These are phyloP conservation scores for Hipposideros armiger DNA, from an alignment of 2,113 vertebrate genomes.

Conservation along the genomic window DNA sequence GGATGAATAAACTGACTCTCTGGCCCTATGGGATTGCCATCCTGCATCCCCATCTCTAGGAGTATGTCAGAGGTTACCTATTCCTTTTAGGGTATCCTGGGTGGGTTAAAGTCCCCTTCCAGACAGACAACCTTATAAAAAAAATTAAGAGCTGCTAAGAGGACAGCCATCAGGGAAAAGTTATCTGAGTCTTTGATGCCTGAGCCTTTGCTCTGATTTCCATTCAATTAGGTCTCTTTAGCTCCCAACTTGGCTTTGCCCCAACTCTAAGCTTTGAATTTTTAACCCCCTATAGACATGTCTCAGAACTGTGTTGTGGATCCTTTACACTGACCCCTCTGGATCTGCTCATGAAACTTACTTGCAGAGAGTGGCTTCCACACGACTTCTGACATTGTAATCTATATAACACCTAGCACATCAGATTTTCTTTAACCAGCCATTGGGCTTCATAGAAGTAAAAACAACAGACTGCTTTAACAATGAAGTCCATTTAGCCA, in stretches of 20 bases:
- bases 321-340: neutral
- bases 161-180: neutral
- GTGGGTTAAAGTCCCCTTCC: neutral
- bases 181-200: neutral
- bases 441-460: neutral
- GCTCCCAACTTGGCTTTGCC: neutral
- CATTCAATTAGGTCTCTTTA: neutral
- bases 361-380: conserved; percentile 20
- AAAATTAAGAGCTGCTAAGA: neutral
- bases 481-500: conserved; percentile 5
- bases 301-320: neutral
- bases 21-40: neutral
- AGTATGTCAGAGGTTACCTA: neutral
- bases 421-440: conserved; percentile 41
- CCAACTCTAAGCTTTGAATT: conserved; percentile 20
- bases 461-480: conserved; percentile 14
- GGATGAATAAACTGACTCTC: neutral
- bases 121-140: neutral
- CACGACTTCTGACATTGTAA: neutral
- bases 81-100: neutral
- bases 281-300: neutral
- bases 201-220: conserved; percentile 50
- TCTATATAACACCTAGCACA: neutral
- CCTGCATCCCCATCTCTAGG: neutral
- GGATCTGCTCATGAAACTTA: conserved; percentile 26